These are phyloP conservation scores for Bujurquina vittata DNA, from an alignment of 2,113 vertebrate species.

Conservation along the genomic window DNA sequence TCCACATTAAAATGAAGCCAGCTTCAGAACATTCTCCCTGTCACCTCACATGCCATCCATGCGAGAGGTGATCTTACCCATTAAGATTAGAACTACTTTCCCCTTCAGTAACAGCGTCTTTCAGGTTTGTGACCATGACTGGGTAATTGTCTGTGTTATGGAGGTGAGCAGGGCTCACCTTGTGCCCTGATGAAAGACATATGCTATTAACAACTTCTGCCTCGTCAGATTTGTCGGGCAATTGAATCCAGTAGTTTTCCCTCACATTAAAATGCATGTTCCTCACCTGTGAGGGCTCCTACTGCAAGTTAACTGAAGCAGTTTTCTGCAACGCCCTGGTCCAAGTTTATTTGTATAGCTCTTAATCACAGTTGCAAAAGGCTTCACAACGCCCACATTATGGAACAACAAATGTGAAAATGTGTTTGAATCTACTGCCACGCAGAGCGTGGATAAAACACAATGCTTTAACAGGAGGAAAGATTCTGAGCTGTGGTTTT, in stretches of 20 bases:
- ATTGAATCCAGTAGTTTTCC: slow-evolving; percentile 13
- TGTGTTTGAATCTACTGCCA: slow-evolving; percentile 24
- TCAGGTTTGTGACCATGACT: slow-evolving; percentile 47
- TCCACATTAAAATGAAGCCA: neutral
- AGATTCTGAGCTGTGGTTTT: neutral
- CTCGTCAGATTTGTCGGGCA: slow-evolving; percentile 39
- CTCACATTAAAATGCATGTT: neutral
- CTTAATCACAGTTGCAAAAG: slow-evolving; percentile 42
- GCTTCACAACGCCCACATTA: slow-evolving; percentile 31
- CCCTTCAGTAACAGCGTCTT: slow-evolving; percentile 27
- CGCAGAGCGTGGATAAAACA: slow-evolving; percentile 1
- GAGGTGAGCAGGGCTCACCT: slow-evolving; percentile 22
- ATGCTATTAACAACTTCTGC: slow-evolving; percentile 47
- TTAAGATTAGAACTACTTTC: slow-evolving; percentile 33
- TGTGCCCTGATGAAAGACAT: slow-evolving; percentile 22
- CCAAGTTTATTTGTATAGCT: slow-evolving; percentile 35
- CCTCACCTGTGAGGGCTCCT: neutral
- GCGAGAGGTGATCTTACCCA: neutral
- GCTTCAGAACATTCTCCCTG: neutral
- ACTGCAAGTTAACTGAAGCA: slow-evolving; percentile 6
- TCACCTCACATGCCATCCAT: neutral
- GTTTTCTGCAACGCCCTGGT: slow-evolving; percentile 19
- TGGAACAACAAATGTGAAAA: slow-evolving; percentile 32
- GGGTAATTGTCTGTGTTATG: slow-evolving; percentile 41
- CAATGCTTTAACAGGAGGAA: slow-evolving; percentile 3